Conservation (phyloP, 2,797 vertebrate species). For the Phaenicophaeus curvirostris region DNA sequence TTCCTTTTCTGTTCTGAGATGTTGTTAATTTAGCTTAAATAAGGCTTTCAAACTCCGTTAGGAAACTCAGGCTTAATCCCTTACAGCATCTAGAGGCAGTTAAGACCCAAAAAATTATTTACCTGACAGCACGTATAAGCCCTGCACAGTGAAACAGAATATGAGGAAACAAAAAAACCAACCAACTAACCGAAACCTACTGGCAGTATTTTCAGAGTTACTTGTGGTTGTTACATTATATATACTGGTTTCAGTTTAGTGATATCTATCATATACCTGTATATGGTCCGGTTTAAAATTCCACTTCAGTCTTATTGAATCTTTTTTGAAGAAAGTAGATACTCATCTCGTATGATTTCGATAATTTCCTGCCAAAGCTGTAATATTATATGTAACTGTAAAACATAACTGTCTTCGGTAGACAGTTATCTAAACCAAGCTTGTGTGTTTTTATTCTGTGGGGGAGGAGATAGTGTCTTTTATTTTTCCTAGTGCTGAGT, state of each 20-base stretch:
- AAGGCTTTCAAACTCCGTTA: background rate
- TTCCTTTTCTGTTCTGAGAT: background rate
- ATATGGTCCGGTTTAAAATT: background rate
- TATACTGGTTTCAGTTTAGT: background rate
- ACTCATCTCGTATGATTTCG: background rate
- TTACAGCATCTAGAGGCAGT: background rate
- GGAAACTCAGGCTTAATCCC: conserved; percentile 1
- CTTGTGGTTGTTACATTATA: background rate
- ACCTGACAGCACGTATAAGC: conserved; percentile 5
- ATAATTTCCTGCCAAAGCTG: background rate
- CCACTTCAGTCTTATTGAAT: background rate
- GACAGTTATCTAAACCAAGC: background rate
- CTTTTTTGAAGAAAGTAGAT: background rate
- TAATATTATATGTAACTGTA: background rate
- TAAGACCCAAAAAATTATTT: background rate
- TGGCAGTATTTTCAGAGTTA: background rate
- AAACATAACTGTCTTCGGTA: background rate
- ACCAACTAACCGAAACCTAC: background rate
- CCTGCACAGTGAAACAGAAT: background rate
- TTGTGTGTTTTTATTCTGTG: background rate
- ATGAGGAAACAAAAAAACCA: background rate
- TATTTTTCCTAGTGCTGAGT: background rate
- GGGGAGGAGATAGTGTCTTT: background rate
- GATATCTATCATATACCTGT: background rate
- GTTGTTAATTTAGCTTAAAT: background rate